Base-by-base conservation (phyloP, 2,888 invertebrate genomes). In the Ditylenchus weischeri region DNA sequence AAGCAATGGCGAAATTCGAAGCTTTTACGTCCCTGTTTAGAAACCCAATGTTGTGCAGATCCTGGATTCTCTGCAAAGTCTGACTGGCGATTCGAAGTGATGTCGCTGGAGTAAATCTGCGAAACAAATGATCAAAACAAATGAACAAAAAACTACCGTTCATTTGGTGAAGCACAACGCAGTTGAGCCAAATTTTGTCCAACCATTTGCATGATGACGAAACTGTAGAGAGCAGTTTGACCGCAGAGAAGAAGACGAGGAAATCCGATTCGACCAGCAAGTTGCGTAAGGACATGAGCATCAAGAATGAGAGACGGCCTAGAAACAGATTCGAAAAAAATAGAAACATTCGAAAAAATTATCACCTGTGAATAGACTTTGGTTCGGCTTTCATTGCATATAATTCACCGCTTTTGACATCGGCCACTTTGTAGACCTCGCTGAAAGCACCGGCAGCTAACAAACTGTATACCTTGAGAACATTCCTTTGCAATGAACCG, bases 371-470 rank as follows among this genome's bases (percentile, higher is more conserved):
- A 43, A 73, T 75, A 29, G 69, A 72, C 47, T 76, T 72, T 58
- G 72, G 62, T 60, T 79, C 79, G 62, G 73, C 72, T 64, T 79
- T 79, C 79, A 79, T 79, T 36, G 79, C 79, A 63, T 72, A 78
- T 21, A 72, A 66, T 59, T 69, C 64, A 23, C 50, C 62, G 11
- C 38, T 38, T 38, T 38, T 38, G 60, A 71, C 70, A 62, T 75
- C 72, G 18, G 58, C 63, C 29, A 77, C 74, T 13, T 74, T 68
- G 67, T 76, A 79, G 50, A 79, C 79, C 61, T 77, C 79, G 21
- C 76, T 76, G 66, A 79, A 79, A 15, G 78, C 78, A 29, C 79
- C 78, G 15, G 76, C 72, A 63, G 69, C 70, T n/a, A 70, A 51
- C 10, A 58, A 57, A 35, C 59, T 54, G n/a, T n/a, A n/a, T n/a